Conservation (phyloP, 2,113 vertebrate genomes). For the Carassius gibelio region DNA sequence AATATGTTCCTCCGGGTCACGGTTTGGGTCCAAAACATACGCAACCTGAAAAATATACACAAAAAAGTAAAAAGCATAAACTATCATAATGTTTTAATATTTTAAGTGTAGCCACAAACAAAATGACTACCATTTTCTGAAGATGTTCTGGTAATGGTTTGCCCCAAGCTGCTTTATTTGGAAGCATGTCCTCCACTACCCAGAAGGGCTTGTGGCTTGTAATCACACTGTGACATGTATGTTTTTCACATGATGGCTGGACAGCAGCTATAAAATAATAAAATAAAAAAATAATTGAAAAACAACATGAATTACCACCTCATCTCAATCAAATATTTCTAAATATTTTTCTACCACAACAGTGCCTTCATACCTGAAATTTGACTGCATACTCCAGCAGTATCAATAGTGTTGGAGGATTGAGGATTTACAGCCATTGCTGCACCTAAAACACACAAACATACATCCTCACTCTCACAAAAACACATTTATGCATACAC, state of each 20-base stretch:
- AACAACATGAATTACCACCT: not conserved
- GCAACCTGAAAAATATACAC: not conserved
- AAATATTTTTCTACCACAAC: too few relatives aligned
- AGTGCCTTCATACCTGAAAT: too few relatives aligned
- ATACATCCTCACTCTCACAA: too few relatives aligned
- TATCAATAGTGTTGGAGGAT: too few relatives aligned
- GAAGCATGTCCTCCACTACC: not conserved
- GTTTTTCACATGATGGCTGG: not conserved
- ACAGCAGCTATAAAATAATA: not conserved
- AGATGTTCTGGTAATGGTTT: not conserved
- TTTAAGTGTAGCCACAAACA: not conserved
- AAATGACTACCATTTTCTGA: constrained; percentile 11
- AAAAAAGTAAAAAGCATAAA: not conserved
- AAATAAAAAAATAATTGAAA: not conserved
- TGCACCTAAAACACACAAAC: too few relatives aligned
- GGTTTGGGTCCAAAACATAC: not conserved
- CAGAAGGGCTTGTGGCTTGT: not conserved
- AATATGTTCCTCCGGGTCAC: not conserved
- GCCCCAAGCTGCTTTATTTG: not conserved
- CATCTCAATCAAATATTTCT: too few relatives aligned
- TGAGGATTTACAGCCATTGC: too few relatives aligned
- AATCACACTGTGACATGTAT: not conserved
- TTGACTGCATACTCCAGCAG: too few relatives aligned
- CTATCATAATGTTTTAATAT: not conserved
- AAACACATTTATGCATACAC: too few relatives aligned